A percentile compares a stretch with the other conserved stretches of the same genome.
phyloP scores from a whole-genome alignment of 2,888 invertebrate species.

The Polydrusus cervinus region DNA sequence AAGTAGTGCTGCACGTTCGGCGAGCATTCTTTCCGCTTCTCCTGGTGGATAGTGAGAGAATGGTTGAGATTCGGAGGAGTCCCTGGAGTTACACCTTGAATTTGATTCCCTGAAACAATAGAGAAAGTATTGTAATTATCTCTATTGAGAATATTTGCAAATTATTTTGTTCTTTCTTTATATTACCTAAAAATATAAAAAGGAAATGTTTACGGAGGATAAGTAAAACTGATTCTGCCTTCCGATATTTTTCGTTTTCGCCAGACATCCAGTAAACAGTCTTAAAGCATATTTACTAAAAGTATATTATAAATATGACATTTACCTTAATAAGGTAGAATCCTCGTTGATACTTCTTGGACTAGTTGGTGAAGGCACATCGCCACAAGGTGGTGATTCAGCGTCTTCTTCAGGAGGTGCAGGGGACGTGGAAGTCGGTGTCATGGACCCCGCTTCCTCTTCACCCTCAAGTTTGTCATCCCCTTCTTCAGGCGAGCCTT shows the following conservation, averaged over 20 bases:
- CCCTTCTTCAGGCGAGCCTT: slow-evolving; percentile 70
- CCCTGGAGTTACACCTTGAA: slow-evolving; percentile 88
- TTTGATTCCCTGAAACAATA: slow-evolving; percentile 83
- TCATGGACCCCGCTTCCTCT: slow-evolving; percentile 70
- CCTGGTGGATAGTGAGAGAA: slow-evolving; percentile 83
- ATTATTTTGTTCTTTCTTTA: too few species aligned
- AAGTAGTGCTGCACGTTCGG: slow-evolving; percentile 74
- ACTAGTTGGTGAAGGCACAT: slow-evolving; percentile 67
- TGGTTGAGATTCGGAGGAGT: slow-evolving; percentile 80
- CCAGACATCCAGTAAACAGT: neutral
- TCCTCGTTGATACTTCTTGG: slow-evolving; percentile 67
- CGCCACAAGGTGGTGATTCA: slow-evolving; percentile 67
- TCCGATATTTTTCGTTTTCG: too few species aligned
- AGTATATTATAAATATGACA: neutral
- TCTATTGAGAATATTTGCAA: too few species aligned
- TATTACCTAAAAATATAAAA: too few species aligned
- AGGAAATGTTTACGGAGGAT: too few species aligned
- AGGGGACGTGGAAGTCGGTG: slow-evolving; percentile 70
- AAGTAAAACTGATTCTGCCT: too few species aligned
- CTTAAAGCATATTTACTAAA: neutral
- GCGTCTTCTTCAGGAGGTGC: slow-evolving; percentile 68
- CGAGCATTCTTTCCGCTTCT: slow-evolving; percentile 79
- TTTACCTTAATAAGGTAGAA: slow-evolving; percentile 58
- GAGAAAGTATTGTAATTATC: slow-evolving; percentile 49
- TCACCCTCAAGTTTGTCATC: slow-evolving; percentile 70